Conservation (phyloP, 2,113 vertebrate species). For the Coreoperca whiteheadi region DNA sequence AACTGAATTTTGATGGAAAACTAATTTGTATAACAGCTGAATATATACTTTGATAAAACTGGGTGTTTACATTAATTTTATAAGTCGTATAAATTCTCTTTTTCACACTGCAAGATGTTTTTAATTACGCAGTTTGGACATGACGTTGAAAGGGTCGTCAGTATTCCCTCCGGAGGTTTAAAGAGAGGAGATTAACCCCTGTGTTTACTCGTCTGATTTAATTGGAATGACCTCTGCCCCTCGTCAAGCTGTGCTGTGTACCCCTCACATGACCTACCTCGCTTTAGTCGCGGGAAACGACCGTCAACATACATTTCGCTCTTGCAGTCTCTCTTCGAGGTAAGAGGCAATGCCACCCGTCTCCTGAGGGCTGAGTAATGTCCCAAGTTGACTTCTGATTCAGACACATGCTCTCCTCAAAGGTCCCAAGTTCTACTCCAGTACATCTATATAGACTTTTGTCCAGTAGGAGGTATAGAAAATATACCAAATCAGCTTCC, state of each 20-base stretch:
- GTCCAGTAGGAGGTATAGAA: slow-evolving; percentile 7
- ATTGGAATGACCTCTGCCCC: slow-evolving; percentile 85
- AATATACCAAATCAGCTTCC: slow-evolving; percentile 34
- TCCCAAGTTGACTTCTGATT: slow-evolving; percentile 62
- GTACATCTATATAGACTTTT: slow-evolving; percentile 58
- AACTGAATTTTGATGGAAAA: neutral
- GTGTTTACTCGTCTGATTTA: slow-evolving; percentile 84
- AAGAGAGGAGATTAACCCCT: slow-evolving; percentile 79
- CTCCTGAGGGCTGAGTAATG: slow-evolving; percentile 66
- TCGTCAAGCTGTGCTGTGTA: slow-evolving; percentile 71
- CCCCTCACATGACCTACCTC: slow-evolving; percentile 83
- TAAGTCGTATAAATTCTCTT: neutral
- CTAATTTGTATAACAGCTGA: neutral
- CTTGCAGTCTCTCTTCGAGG: slow-evolving; percentile 60
- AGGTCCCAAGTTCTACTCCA: slow-evolving; percentile 39
- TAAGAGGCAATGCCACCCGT: slow-evolving; percentile 55
- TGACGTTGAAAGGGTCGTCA: slow-evolving; percentile 50
- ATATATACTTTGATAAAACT: neutral
- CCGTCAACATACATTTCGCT: slow-evolving; percentile 82
- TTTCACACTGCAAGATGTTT: slow-evolving; percentile 3
- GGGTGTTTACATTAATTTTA: neutral
- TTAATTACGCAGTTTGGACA: slow-evolving; percentile 30
- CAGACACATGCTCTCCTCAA: slow-evolving; percentile 55
- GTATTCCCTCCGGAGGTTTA: slow-evolving; percentile 76
- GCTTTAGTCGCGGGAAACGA: slow-evolving; percentile 79